phyloP scores from a whole-genome alignment of 1,140 invertebrate species.

The Macrobrachium rosenbergii region DNA sequence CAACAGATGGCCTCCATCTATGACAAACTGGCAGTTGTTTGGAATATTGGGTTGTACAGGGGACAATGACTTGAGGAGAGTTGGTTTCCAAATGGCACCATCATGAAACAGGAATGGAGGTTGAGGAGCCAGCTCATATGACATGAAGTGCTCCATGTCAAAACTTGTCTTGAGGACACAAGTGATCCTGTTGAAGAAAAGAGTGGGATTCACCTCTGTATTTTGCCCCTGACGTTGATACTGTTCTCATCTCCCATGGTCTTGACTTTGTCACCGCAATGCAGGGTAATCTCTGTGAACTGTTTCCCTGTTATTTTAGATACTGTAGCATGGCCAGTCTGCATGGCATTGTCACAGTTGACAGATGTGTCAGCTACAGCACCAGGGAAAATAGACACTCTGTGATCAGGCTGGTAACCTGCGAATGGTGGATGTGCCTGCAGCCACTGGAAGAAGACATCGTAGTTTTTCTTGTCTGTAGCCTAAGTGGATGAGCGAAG shows the following conservation, averaged over 20 bases:
- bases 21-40: neutral
- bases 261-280: no score
- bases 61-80: neutral
- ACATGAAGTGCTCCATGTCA: neutral
- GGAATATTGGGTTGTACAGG: neutral
- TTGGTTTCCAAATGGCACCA: slow-evolving; percentile 19
- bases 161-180: slow-evolving; percentile 8
- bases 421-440: slow-evolving; percentile 29
- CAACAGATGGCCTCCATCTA: no score
- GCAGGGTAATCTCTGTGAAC: no score
- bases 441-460: neutral
- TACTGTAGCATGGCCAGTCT: no score
- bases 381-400: slow-evolving; percentile 2
- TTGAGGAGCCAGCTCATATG: neutral
- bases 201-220: slow-evolving; percentile 23
- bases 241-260: no score
- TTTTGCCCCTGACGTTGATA: no score
- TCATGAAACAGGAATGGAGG: neutral
- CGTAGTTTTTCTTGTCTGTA: neutral
- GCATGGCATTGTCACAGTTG: no score
- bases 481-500: slow-evolving; percentile 2
- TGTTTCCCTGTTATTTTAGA: no score
- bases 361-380: no score
- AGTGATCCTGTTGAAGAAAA: slow-evolving; percentile 26
- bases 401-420: slow-evolving; percentile 21